Evolutionary conservation across 2,113 vertebrate species (phyloP).

Genomic region (Callionymus lyra): DNA sequence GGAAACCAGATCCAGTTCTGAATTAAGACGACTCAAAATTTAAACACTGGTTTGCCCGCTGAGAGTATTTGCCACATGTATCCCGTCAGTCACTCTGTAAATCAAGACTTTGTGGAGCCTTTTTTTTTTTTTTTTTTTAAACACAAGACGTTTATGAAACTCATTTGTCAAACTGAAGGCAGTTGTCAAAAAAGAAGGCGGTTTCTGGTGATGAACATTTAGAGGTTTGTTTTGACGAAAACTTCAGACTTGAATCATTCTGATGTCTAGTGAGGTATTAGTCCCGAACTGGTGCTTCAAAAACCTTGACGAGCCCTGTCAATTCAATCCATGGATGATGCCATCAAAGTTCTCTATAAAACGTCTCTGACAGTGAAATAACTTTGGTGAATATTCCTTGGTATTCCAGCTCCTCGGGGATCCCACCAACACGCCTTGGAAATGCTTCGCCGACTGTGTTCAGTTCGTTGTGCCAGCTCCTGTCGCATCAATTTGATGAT

Average conservation of each 20-base stretch:
- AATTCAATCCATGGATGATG: conserved; percentile 12
- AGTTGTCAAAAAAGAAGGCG: conserved; percentile 63
- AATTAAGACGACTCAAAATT: conserved; percentile 5
- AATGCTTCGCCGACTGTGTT: not conserved
- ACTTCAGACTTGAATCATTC: conserved; percentile 56
- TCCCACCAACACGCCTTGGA: not conserved
- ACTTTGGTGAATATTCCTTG: conserved; percentile 55
- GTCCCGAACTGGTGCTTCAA: conserved; percentile 25
- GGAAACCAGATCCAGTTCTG: conserved; percentile 27
- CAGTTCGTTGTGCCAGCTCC: not conserved
- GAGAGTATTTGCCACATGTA: conserved; percentile 3
- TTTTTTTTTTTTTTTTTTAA: too few relatives aligned
- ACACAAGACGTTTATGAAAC: conserved; percentile 14
- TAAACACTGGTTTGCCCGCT: conserved; percentile 4
- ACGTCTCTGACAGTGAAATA: conserved; percentile 33
- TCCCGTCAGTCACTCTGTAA: too few relatives aligned
- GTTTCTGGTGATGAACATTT: conserved; percentile 57
- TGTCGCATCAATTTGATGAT: too few relatives aligned
- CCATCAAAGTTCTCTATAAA: conserved; percentile 7
- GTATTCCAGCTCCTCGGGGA: conserved; percentile 12
- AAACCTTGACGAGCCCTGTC: conserved; percentile 25
- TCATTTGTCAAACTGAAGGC: conserved; percentile 36
- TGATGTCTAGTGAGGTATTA: conserved; percentile 61
- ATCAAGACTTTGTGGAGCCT: too few relatives aligned
- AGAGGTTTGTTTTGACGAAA: conserved; percentile 42